These are phyloP conservation scores for Oriolus oriolus DNA, from an alignment of 2,113 vertebrate species.

Conservation along the genomic window DNA sequence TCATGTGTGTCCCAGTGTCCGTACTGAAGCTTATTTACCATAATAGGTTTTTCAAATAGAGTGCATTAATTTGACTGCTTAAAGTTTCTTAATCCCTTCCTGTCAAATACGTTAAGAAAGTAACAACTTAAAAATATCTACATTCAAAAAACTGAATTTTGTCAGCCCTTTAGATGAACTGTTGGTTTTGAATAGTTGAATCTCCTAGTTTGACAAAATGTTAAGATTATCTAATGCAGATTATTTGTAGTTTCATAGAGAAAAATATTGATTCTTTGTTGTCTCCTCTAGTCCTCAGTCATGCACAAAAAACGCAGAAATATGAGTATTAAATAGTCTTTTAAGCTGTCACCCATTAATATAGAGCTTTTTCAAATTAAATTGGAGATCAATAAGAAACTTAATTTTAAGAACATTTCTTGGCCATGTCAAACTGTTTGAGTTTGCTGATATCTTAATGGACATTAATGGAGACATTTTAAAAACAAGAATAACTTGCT, in stretches of 20 bases:
- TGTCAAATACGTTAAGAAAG: background rate
- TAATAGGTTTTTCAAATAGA: background rate
- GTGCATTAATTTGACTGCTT: background rate
- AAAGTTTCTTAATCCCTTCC: background rate
- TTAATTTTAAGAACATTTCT: slow-evolving; percentile 8
- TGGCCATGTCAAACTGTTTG: background rate
- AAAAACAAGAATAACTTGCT: background rate
- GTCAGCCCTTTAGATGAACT: background rate
- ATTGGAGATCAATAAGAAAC: background rate
- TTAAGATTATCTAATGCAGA: background rate
- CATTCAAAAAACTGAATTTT: background rate
- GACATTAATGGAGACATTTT: background rate
- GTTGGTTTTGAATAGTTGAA: background rate
- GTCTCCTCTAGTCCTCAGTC: background rate
- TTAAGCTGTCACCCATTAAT: background rate
- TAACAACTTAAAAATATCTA: background rate
- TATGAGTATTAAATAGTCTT: background rate
- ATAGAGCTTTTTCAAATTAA: background rate
- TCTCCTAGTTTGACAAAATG: background rate
- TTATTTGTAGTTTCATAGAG: slow-evolving; percentile 4
- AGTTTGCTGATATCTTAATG: background rate
- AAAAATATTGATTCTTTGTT: background rate
- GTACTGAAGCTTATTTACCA: background rate
- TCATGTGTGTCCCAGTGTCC: background rate
- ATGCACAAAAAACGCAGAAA: background rate